phyloP scores from a whole-genome alignment of 2,113 vertebrate species.

The Corythaeola cristata region DNA sequence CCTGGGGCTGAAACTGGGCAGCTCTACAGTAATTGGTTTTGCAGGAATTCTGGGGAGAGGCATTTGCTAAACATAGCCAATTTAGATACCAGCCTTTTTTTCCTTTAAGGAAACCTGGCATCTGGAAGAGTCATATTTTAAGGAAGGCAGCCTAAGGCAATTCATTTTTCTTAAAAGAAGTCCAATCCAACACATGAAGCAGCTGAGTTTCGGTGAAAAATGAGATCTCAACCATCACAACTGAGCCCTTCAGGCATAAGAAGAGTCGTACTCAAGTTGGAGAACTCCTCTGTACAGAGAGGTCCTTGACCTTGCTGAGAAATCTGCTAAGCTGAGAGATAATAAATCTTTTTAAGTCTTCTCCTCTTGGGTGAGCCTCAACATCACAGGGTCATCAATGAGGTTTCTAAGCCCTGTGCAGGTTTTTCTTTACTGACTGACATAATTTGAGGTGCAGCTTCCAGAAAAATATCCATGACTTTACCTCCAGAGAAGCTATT shows the following conservation, averaged over 20 bases:
- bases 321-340: not conserved
- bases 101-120: slow-evolving; percentile 15
- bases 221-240: not conserved
- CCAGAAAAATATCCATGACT: not conserved
- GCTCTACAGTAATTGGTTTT: not conserved
- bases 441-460: not conserved
- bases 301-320: not conserved
- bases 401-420: not conserved
- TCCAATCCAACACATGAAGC: not conserved
- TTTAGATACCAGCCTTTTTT: not conserved
- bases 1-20: not conserved
- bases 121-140: slow-evolving; percentile 18
- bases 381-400: not conserved
- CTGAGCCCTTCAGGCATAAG: not conserved
- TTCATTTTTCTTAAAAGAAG: slow-evolving; percentile 21
- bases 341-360: not conserved
- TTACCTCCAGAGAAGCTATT: not conserved
- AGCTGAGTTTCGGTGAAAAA: not conserved
- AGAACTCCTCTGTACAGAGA: not conserved
- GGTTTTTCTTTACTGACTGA: not conserved
- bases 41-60: not conserved
- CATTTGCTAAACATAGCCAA: not conserved
- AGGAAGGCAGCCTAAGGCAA: slow-evolving; percentile 29
- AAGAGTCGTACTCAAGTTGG: not conserved
- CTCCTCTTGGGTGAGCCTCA: not conserved